Evolutionary conservation across 2,113 vertebrate genomes (phyloP).

Genomic region (Orcinus orca): DNA sequence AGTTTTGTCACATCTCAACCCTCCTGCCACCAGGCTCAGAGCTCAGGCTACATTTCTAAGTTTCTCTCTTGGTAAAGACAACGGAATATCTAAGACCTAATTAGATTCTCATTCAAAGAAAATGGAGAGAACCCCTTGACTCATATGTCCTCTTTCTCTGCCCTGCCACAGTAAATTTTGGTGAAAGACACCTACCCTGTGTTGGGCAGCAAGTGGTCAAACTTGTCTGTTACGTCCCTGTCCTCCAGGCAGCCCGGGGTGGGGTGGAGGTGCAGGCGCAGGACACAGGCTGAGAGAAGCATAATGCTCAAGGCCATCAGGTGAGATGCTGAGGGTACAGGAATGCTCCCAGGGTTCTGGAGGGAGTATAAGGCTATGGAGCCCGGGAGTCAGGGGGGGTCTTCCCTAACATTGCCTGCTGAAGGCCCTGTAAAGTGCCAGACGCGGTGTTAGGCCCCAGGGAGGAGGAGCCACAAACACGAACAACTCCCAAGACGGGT

Average conservation of each 20-base stretch:
- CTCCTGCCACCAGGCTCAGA: background rate
- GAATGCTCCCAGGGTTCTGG: background rate
- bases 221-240: background rate
- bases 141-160: background rate
- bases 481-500: background rate
- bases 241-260: background rate
- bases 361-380: background rate
- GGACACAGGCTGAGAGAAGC: background rate
- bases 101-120: background rate
- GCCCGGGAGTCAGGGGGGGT: background rate
- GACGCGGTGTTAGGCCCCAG: background rate
- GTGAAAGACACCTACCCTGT: background rate
- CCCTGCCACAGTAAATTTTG: background rate
- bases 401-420: background rate
- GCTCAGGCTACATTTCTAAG: background rate
- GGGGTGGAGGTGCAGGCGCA: too few relatives aligned
- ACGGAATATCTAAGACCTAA: background rate
- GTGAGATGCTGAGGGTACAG: background rate
- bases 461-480: background rate
- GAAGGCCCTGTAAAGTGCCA: background rate
- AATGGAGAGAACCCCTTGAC: background rate
- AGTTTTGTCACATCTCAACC: background rate
- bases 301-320: accelerated
- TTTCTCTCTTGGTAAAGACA: background rate
- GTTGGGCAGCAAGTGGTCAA: background rate